Conservation (phyloP, 1,140 invertebrate genomes). For the Dolichoris vasculosae region DNA sequence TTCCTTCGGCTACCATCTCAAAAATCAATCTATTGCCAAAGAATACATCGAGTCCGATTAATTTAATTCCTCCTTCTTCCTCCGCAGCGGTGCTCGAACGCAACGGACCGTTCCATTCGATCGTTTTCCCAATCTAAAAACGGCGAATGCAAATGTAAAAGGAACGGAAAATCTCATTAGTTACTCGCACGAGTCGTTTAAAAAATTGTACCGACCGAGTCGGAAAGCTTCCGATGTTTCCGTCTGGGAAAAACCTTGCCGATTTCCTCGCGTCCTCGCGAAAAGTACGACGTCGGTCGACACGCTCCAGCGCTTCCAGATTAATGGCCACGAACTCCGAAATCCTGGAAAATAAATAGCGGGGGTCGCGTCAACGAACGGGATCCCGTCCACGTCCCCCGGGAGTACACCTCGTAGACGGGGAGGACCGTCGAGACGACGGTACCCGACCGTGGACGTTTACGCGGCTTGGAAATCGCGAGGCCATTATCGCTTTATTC, state of each 20-base stretch:
- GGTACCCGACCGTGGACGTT: too few species aligned
- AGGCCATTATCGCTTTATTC: slow-evolving; percentile 14
- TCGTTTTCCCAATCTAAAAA: background rate
- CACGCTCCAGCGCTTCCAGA: slow-evolving; percentile 66
- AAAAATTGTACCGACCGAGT: too few species aligned
- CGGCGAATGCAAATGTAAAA: background rate
- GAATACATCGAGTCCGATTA: background rate
- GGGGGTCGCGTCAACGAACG: slow-evolving; percentile 29
- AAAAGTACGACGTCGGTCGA: slow-evolving; percentile 66
- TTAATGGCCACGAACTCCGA: slow-evolving; percentile 74
- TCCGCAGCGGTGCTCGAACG: background rate
- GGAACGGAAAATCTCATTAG: too few species aligned
- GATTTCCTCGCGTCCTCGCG: background rate
- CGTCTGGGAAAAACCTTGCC: background rate
- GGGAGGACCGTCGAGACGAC: background rate
- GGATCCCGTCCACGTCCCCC: background rate
- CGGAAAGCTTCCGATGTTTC: background rate
- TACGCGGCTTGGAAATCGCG: background rate
- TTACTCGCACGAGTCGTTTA: too few species aligned
- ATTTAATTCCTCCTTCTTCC: background rate
- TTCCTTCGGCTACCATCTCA: background rate
- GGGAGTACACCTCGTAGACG: background rate
- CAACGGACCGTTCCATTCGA: background rate
- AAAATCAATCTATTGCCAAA: background rate
- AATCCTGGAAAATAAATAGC: slow-evolving; percentile 75